Evolutionary conservation across 2,113 vertebrate species (phyloP), one percentile per base, ranked within the genome.

Genomic region (Fregata magnificens): DNA sequence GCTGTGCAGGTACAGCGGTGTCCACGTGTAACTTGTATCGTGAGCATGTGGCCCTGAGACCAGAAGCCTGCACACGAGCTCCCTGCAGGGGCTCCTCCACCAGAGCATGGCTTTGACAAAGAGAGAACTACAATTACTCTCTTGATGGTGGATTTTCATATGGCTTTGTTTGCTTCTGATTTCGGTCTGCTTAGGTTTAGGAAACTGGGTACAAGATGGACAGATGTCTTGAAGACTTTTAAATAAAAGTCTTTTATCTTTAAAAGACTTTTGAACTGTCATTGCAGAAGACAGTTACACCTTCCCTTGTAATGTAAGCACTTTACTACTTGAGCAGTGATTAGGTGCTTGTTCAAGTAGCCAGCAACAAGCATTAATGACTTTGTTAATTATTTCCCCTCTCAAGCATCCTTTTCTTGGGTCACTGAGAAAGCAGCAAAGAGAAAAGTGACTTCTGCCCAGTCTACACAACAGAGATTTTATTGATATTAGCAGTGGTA

Each of bases 1-100:
- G 7, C 10, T 25, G 11, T 45, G 19, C 24, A 56, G 25, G 19
- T 18, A 38, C 20, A 49, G 11, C 1, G 4, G 7, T 53, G 19
- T 11, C 24, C 13, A 11, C 1, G 3, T 5, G 9, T 10, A 69
- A 53, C 49, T 32, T 26, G 15, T 8, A n/a, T 5, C 0, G 0
- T 17, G 7, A 52, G 2, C 0, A 0, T 11, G 4, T 26, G 25
- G 21, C 3, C 52, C n/a, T 34, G 19, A 61, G 47, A 65, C 19
- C 19, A 88, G 13, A 52, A 66, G 5, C 4, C 5, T 5, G 1
- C 7, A 47, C 11, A 22, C 0, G 1, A 55, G n/a, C 24, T 69
- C 17, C 12, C 25, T 25, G 24, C 4, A 3, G 10, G 34, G 11
- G 3, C 16, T 71, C 17, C 29, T 62, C 28, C 16, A 12, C 15